Percentiles rank a stretch among this genome's conserved stretches.
These are phyloP conservation scores for Biston stratarius DNA, from an alignment of 2,888 invertebrate species.

Conservation along the genomic window DNA sequence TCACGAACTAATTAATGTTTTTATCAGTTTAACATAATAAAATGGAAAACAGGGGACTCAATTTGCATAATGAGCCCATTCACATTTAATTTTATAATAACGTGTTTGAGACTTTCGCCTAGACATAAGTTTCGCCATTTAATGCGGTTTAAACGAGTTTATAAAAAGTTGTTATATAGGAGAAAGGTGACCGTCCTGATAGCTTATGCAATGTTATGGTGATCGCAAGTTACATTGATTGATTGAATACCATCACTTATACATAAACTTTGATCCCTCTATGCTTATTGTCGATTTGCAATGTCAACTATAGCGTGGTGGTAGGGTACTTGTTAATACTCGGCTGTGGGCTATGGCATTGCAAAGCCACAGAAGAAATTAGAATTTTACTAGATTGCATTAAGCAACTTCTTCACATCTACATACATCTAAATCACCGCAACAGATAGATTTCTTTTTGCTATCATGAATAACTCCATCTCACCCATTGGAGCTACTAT, in stretches of 20 bases:
- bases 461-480: too few relatives aligned
- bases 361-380: too few relatives aligned
- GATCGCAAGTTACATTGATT: not conserved
- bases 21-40: conserved; percentile 58
- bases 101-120: conserved; percentile 71
- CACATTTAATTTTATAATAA: conserved; percentile 56
- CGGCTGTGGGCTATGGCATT: too few relatives aligned
- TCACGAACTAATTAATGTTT: conserved; percentile 23
- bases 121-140: conserved; percentile 26
- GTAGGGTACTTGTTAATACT: too few relatives aligned
- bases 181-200: conserved; percentile 36
- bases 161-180: conserved; percentile 20
- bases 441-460: too few relatives aligned
- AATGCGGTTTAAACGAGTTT: conserved; percentile 26
- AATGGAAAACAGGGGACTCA: conserved; percentile 62
- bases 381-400: too few relatives aligned
- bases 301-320: too few relatives aligned
- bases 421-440: too few relatives aligned
- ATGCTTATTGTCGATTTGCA: too few relatives aligned
- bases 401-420: too few relatives aligned
- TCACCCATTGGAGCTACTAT: too few relatives aligned
- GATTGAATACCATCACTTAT: not conserved
- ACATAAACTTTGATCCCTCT: not conserved
- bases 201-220: conserved; percentile 30
- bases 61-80: conserved; percentile 64